These are phyloP conservation scores for Minunthozetes semirufus DNA, from an alignment of 2,888 invertebrate genomes.

Conservation along the genomic window DNA sequence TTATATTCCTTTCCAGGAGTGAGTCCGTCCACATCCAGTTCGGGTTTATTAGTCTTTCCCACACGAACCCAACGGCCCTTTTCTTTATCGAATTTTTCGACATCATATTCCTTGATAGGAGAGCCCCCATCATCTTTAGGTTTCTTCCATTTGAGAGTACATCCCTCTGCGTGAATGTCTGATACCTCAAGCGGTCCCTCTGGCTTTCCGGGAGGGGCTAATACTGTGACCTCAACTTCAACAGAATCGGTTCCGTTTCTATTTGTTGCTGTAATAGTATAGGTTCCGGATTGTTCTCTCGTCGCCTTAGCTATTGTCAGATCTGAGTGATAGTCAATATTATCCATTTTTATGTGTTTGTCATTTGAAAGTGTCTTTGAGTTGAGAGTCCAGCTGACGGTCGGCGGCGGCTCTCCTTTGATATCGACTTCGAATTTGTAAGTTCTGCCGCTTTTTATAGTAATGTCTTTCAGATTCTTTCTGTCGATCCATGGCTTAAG, in stretches of 20 bases:
- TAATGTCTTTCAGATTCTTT: conserved; percentile 76
- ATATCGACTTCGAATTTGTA: conserved; percentile 92
- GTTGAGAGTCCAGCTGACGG: conserved; percentile 78
- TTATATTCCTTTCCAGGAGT: conserved; percentile 96
- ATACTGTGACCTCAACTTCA: conserved; percentile 75
- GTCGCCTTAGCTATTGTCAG: conserved; percentile 69
- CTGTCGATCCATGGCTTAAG: conserved; percentile 80
- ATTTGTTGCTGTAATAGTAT: conserved; percentile 75
- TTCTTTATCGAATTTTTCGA: conserved; percentile 64
- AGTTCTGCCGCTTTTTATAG: conserved; percentile 88
- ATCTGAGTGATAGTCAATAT: conserved; percentile 79
- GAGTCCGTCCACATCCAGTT: conserved; percentile 77
- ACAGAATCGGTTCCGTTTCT: conserved; percentile 74
- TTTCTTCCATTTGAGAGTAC: conserved; percentile 86
- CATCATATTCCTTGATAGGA: conserved; percentile 89
- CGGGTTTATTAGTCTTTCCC: conserved; percentile 81
- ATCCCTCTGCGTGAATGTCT: conserved; percentile 73
- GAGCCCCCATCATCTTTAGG: conserved; percentile 90
- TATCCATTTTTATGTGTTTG: conserved; percentile 66
- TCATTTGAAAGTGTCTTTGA: conserved; percentile 55
- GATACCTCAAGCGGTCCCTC: conserved; percentile 82
- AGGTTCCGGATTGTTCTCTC: conserved; percentile 77
- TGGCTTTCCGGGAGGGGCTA: conserved; percentile 75
- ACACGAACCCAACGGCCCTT: conserved; percentile 77
- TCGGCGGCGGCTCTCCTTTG: conserved; percentile 87